Base-by-base conservation (phyloP, 2,888 invertebrate genomes). In the Odontocolon sp. region DNA sequence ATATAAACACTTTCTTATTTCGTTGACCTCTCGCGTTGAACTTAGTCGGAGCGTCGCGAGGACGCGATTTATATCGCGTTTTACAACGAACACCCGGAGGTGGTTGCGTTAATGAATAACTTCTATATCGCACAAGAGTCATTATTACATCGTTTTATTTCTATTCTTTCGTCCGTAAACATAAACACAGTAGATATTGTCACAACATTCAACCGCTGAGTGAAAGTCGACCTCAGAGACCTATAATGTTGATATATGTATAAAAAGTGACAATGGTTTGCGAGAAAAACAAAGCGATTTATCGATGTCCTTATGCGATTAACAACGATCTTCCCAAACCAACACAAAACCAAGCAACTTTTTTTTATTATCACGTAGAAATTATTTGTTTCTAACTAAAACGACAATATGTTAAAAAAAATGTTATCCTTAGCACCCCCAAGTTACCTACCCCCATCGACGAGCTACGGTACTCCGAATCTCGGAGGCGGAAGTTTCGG, bases 361-460 rank as follows among this genome's bases (percentile, higher is more conserved):
- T n/a, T n/a, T n/a, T n/a, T n/a, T n/a, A n/a, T n/a, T n/a, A 11
- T 28, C 5, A 28, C 23, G 2, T 45, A 47, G 3, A 3, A 23
- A 47, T 23, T n/a, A 47, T 31, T 16, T 16, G 14, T 16, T 11
- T 9, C 3, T n/a, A n/a, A n/a, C n/a, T n/a, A n/a, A n/a, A n/a
- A n/a, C n/a, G n/a, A n/a, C n/a, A n/a, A n/a, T n/a, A n/a, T n/a
- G n/a, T n/a, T n/a, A n/a, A n/a, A n/a, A n/a, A n/a, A n/a, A 1
- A 16, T 52, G 56, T 64, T 18, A 33, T 33, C 78, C 83, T 14
- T 73, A 93, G 93, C 93, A 33, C 93, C 93, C 38, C 81, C 93
- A 82, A 92, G 92, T 57, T 94, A 93, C 85, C 91, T 93, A 67
- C 93, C 94, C 40, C 94, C 94, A 16, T 92, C 93, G 0, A 91